These are phyloP conservation scores for Arrhamphus sclerolepis DNA, from an alignment of 2,797 vertebrate genomes.

Conservation along the genomic window DNA sequence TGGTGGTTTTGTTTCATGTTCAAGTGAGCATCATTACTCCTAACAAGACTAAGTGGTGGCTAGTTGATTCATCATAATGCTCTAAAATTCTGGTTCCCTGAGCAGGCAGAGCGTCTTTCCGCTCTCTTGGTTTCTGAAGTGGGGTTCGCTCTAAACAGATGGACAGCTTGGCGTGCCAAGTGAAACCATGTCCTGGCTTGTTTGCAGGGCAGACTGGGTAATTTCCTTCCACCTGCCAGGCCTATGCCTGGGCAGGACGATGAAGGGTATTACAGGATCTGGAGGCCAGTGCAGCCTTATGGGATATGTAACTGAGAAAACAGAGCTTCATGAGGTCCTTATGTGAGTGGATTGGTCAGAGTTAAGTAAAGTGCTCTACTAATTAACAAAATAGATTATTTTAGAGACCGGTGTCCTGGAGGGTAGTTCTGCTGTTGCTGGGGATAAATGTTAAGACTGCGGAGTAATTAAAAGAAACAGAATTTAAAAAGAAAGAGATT, in stretches of 20 bases:
- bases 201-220: constrained; percentile 81
- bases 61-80: constrained; percentile 65
- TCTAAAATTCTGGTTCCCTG: constrained; percentile 53
- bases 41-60: constrained; percentile 71
- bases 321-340: constrained; percentile 45
- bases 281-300: constrained; percentile 55
- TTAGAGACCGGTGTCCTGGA: constrained; percentile 9
- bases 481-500: no score
- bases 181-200: constrained; percentile 79
- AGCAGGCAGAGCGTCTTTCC: constrained; percentile 47
- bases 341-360: constrained; percentile 48
- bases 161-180: constrained; percentile 78
- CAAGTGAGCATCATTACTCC: constrained; percentile 78
- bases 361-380: constrained; percentile 54
- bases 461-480: neutral
- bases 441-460: neutral
- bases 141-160: constrained; percentile 77
- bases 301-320: constrained; percentile 57
- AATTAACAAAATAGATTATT: constrained; percentile 54
- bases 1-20: constrained; percentile 64
- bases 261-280: constrained; percentile 73
- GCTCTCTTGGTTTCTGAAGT: constrained; percentile 66
- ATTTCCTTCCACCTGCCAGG: constrained; percentile 81
- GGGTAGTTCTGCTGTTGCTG: constrained; percentile 6
- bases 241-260: constrained; percentile 70